Base-by-base conservation (phyloP, 2,888 invertebrate species). In the Leucophenga montana region DNA sequence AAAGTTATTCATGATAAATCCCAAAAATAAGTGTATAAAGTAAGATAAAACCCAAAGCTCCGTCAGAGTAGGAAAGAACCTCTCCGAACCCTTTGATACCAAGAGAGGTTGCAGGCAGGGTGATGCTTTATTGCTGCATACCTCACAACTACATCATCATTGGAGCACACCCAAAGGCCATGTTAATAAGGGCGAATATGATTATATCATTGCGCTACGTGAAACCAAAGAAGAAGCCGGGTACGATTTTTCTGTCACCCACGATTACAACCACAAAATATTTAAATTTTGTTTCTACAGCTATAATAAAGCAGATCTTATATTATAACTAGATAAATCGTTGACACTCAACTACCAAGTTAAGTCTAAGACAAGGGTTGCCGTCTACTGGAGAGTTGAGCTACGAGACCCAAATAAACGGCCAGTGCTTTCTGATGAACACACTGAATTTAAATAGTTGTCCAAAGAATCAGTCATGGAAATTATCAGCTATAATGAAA, bases 91-190 rank as follows among this genome's bases (percentile, higher is more conserved):
- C n/a, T n/a, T n/a, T n/a, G n/a, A n/a, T n/a, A n/a, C n/a, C n/a
- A n/a, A n/a, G n/a, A n/a, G n/a, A n/a, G n/a, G n/a, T n/a, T n/a
- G n/a, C n/a, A n/a, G n/a, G n/a, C n/a, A n/a, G n/a, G n/a, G n/a
- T n/a, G n/a, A n/a, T n/a, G n/a, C n/a, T n/a, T n/a, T n/a, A n/a
- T n/a, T 90, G 93, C 97, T 14, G 95, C 96, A 0, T 95, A 97
- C 85, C 95, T 94, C 0, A 89, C 92, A 77, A n/a, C n/a, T n/a
- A n/a, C n/a, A n/a, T n/a, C 92, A 93, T 87, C 97, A 97, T 85
- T 98, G 98, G 97, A 95, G 97, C 54, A 95, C 97, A 1, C 98
- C 98, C 33, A 98, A 98, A 93, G 97, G 97, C 91, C 96, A 97
- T 89, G 94, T 97, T 3, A 97, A 98, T 88, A 92, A 93, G 27